phyloP scores from a whole-genome alignment of 2,797 vertebrate genomes.

The Austrolebias charrua region DNA sequence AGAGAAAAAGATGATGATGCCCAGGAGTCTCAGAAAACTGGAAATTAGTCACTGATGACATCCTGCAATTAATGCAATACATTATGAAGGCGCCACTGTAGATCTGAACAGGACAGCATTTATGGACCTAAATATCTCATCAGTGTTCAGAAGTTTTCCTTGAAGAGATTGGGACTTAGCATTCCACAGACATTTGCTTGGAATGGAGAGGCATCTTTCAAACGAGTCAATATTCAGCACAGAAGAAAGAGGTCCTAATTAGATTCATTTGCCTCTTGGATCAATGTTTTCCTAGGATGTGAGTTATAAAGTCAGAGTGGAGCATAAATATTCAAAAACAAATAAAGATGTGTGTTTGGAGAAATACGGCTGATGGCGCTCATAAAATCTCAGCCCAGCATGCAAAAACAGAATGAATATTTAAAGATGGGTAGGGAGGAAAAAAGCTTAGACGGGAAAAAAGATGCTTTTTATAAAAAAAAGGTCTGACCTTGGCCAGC shows the following conservation, averaged over 20 bases:
- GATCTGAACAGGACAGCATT: constrained; percentile 64
- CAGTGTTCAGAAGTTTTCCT: constrained; percentile 74
- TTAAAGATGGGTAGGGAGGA: constrained; percentile 82
- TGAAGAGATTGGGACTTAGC: constrained; percentile 72
- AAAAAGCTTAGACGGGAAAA: constrained; percentile 68
- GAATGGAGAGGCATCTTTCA: constrained; percentile 82
- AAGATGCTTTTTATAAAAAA: constrained; percentile 78
- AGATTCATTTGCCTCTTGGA: constrained; percentile 83
- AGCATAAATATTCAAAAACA: constrained; percentile 85
- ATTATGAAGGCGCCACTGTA: constrained; percentile 69
- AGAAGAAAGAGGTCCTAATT: constrained; percentile 83
- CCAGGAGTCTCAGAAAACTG: constrained; percentile 51
- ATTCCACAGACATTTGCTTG: constrained; percentile 77
- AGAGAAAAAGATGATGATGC: constrained; percentile 50
- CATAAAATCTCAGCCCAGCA: constrained; percentile 76
- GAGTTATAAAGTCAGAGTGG: constrained; percentile 81
- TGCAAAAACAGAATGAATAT: constrained; percentile 82
- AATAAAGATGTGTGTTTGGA: constrained; percentile 84
- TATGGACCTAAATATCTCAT: constrained; percentile 77
- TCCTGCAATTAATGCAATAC: constrained; percentile 72
- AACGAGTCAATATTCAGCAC: constrained; percentile 82
- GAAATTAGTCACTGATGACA: constrained; percentile 65
- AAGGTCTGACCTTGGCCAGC: constrained; percentile 81
- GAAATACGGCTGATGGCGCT: constrained; percentile 80
- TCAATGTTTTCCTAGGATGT: constrained; percentile 84